Conservation (phyloP, 2,113 vertebrate species). For the Morone saxatilis region DNA sequence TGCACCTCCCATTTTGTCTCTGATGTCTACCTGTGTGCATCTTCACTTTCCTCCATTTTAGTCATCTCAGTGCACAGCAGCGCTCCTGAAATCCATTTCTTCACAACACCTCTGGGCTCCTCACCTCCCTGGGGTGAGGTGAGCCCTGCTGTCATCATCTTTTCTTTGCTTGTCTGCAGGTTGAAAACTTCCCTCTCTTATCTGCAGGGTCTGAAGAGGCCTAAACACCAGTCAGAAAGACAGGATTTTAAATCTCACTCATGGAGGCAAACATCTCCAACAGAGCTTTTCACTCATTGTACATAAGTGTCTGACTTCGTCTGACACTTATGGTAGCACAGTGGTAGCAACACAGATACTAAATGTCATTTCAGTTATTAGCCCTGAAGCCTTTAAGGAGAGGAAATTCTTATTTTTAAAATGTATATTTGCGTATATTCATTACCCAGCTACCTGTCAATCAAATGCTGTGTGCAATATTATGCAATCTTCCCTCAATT, state of each 20-base stretch:
- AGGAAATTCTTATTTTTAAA: conserved; percentile 22
- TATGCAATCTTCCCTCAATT: conserved; percentile 26
- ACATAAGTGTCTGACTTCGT: conserved; percentile 5
- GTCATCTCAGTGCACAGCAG: conserved; percentile 21
- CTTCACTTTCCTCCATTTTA: conserved; percentile 37
- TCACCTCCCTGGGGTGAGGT: conserved; percentile 40
- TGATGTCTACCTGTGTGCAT: conserved; percentile 20
- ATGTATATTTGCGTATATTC: conserved; percentile 19
- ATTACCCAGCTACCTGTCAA: conserved; percentile 29
- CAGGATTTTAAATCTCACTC: conserved; percentile 37
- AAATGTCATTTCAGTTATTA: not conserved
- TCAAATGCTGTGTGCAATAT: conserved; percentile 34
- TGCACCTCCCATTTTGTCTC: conserved; percentile 13
- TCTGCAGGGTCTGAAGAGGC: conserved; percentile 40
- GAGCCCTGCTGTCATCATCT: conserved; percentile 53
- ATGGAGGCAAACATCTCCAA: conserved; percentile 32
- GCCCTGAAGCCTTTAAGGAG: conserved; percentile 1
- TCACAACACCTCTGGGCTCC: conserved; percentile 54
- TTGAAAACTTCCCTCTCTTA: conserved; percentile 41
- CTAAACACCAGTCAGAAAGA: conserved; percentile 11
- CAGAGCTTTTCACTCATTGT: conserved; percentile 12
- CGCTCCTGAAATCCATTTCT: conserved; percentile 56
- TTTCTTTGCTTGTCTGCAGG: conserved; percentile 29
- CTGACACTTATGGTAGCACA: conserved; percentile 9
- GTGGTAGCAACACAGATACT: not conserved